A percentile compares a stretch with the other conserved stretches of the same genome.
Conservation (phyloP, 2,113 vertebrate genomes). For the Pseudonaja textilis region DNA sequence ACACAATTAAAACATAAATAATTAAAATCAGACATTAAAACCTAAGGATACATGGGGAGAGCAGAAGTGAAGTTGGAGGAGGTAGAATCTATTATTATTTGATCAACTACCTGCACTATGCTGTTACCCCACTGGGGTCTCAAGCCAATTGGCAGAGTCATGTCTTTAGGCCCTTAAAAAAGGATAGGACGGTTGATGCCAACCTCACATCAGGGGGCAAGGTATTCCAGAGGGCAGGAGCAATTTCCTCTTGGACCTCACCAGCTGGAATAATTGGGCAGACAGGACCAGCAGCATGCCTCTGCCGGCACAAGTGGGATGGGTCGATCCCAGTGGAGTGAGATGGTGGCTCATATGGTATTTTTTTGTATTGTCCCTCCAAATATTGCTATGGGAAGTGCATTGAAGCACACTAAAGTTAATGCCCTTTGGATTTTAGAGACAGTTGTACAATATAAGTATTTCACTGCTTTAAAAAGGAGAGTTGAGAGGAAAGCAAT, state of each 20-base stretch:
- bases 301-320: background rate
- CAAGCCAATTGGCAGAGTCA: background rate
- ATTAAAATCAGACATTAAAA: background rate
- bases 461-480: too few relatives aligned
- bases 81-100: background rate
- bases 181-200: background rate
- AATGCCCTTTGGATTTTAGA: background rate
- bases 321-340: background rate
- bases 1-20: background rate
- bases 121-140: background rate
- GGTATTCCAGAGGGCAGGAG: background rate
- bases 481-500: background rate
- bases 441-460: too few relatives aligned
- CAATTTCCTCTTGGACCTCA: background rate
- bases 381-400: background rate
- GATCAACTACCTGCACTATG: background rate
- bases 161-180: background rate
- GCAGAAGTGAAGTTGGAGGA: background rate
- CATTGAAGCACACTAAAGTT: background rate
- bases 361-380: background rate
- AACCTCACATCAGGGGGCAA: background rate
- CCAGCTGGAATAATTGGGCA: background rate
- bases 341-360: background rate
- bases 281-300: background rate
- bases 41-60: background rate